Conservation (phyloP, 1,140 invertebrate species). For the Aradophagus sp. region DNA sequence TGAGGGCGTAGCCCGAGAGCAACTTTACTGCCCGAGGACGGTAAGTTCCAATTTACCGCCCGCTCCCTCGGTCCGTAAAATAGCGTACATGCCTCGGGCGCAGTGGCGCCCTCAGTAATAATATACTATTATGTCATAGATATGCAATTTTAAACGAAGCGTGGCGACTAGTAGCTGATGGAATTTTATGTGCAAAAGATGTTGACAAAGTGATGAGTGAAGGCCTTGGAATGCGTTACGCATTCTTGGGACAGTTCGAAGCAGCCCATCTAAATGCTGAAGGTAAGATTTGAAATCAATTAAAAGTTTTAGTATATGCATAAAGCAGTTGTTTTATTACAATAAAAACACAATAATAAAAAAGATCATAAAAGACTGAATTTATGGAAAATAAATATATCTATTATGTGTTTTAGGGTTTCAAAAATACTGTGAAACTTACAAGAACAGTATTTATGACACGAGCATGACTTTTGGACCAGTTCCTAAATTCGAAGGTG, state of each 20-base stretch:
- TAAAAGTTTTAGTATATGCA: no score
- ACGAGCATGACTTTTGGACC: conserved; percentile 86
- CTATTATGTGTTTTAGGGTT: conserved; percentile 75
- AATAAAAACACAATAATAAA: no score
- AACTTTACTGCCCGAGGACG: no score
- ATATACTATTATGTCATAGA: conserved; percentile 67
- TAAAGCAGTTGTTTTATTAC: no score
- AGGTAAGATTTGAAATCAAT: no score
- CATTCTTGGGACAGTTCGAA: conserved; percentile 94
- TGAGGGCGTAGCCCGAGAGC: no score
- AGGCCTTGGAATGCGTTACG: conserved; percentile 95
- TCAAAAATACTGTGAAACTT: conserved; percentile 82
- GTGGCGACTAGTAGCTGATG: conserved; percentile 90
- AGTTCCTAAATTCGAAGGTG: conserved; percentile 83
- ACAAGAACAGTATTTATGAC: conserved; percentile 85
- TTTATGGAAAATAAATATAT: not conserved
- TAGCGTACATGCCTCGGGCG: no score
- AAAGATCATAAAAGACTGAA: no score
- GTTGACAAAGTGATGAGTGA: conserved; percentile 95
- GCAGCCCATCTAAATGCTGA: conserved; percentile 96
- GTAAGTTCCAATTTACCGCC: no score
- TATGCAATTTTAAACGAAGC: conserved; percentile 96
- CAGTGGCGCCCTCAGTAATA: no score
- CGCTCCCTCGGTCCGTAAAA: no score
- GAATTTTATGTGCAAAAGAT: conserved; percentile 89